phyloP scores from a whole-genome alignment of 2,888 invertebrate genomes.

The Sinodicranocentrus sp. region DNA sequence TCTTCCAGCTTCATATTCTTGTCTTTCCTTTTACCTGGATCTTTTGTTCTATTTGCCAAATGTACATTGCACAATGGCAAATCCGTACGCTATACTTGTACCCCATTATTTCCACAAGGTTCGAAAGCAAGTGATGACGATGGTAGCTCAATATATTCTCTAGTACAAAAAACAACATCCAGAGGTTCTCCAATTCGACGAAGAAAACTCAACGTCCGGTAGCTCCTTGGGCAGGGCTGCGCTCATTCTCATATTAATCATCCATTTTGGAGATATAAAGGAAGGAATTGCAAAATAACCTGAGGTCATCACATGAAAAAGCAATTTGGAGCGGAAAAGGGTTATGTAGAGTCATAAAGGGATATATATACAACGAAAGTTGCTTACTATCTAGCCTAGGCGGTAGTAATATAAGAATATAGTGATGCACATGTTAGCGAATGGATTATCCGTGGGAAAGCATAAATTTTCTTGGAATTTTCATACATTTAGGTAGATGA shows the following conservation, averaged over 20 bases:
- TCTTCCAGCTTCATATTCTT: slow-evolving; percentile 1
- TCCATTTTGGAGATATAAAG: background rate
- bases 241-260: slow-evolving; percentile 14
- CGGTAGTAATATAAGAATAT: too few relatives aligned
- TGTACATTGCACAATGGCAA: too few relatives aligned
- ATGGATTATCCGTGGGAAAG: too few relatives aligned
- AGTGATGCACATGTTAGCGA: too few relatives aligned
- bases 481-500: too few relatives aligned
- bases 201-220: background rate
- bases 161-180: slow-evolving; percentile 8
- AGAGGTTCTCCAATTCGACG: slow-evolving; percentile 11
- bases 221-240: background rate
- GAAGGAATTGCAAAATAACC: slow-evolving; percentile 41
- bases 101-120: too few relatives aligned
- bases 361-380: background rate
- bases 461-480: too few relatives aligned
- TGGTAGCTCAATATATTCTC: background rate
- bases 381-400: too few relatives aligned
- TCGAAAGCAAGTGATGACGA: background rate
- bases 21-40: background rate
- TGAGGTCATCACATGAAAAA: slow-evolving; percentile 49
- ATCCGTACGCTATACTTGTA: too few relatives aligned
- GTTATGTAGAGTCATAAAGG: too few relatives aligned
- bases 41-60: background rate
- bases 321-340: slow-evolving; percentile 47